Evolutionary conservation across 2,797 vertebrate genomes (phyloP).

Genomic region (Pangasius sanitwongsei): DNA sequence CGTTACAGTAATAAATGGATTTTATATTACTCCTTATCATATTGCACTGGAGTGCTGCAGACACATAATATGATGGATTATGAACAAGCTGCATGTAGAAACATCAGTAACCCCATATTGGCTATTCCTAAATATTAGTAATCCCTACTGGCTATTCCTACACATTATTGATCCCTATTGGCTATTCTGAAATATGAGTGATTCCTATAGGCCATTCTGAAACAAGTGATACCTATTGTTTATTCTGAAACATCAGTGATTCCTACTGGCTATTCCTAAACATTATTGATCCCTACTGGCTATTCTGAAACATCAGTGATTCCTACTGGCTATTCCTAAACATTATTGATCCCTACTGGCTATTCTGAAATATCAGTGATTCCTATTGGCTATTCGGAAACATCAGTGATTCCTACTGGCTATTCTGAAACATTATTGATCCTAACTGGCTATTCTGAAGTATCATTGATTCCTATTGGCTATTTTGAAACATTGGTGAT

Average conservation of each 20-base stretch:
- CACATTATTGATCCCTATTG: neutral
- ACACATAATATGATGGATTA: neutral
- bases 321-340: neutral
- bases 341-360: neutral
- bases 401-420: neutral
- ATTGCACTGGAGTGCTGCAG: neutral
- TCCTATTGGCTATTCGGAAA: neutral
- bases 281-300: neutral
- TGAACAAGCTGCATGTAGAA: neutral
- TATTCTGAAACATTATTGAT: neutral
- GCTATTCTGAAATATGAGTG: neutral
- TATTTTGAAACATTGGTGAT: neutral
- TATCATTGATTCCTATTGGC: neutral
- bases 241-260: neutral
- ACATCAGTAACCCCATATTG: neutral
- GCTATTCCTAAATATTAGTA: neutral
- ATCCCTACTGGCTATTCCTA: neutral
- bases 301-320: neutral
- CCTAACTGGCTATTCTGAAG: neutral
- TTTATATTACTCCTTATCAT: constrained; percentile 20
- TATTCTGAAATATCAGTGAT: neutral
- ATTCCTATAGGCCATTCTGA: neutral
- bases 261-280: neutral
- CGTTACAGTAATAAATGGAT: constrained; percentile 18
- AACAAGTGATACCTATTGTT: neutral